Conservation (phyloP, 2,113 vertebrate genomes). For the Mormyrus lacerda region DNA sequence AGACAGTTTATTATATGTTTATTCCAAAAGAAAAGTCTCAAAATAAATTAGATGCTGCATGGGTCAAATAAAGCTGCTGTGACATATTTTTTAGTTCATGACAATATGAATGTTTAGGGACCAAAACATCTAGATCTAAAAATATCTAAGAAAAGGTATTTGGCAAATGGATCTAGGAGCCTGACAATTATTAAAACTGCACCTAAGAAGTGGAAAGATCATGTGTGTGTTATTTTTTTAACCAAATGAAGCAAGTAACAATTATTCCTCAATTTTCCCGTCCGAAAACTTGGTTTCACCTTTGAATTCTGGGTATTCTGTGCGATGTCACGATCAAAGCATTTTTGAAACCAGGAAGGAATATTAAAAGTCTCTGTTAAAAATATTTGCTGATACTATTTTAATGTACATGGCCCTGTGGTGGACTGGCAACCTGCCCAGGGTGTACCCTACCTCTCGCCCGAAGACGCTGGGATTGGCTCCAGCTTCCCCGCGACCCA, state of each 20-base stretch:
- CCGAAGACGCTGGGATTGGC: no score
- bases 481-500: no score
- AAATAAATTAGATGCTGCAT: not conserved
- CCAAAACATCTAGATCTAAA: not conserved
- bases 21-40: not conserved
- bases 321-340: not conserved
- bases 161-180: not conserved
- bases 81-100: not conserved
- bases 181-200: not conserved
- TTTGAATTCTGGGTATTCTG: not conserved
- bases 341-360: not conserved
- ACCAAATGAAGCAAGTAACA: not conserved
- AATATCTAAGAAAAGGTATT: not conserved
- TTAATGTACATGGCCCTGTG: not conserved
- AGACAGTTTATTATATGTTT: not conserved
- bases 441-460: no score
- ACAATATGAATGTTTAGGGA: not conserved
- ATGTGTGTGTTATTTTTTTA: not conserved
- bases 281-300: not conserved
- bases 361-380: not conserved
- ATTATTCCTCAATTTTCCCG: not conserved
- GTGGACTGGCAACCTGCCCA: no score
- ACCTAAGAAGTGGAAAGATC: not conserved
- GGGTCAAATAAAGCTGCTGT: not conserved
- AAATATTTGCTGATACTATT: not conserved